A percentile compares a stretch with the other conserved stretches of the same genome.
phyloP scores from a whole-genome alignment of 1,140 invertebrate genomes.

The Philopotamus ludificatus region DNA sequence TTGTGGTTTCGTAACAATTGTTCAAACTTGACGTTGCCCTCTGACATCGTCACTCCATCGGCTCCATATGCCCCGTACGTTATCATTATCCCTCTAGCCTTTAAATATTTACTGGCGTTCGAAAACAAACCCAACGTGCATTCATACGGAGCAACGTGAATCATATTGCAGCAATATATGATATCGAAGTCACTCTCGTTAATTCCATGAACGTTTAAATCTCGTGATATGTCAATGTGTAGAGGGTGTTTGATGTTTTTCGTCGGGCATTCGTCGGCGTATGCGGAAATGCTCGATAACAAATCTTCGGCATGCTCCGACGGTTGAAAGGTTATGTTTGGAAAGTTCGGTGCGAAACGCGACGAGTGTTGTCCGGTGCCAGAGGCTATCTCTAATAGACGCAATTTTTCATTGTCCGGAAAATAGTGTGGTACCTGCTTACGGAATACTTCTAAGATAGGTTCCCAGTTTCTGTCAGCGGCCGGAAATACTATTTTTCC shows the following conservation, averaged over 20 bases:
- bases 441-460: slow-evolving; percentile 71
- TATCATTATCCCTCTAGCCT: slow-evolving; percentile 67
- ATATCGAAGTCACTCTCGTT: slow-evolving; percentile 64
- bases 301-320: slow-evolving; percentile 66
- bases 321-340: slow-evolving; percentile 74
- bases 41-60: slow-evolving; percentile 71
- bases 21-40: slow-evolving; percentile 81
- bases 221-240: slow-evolving; percentile 64
- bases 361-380: slow-evolving; percentile 81
- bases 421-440: slow-evolving; percentile 58
- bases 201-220: slow-evolving; percentile 54
- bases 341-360: slow-evolving; percentile 73
- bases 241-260: slow-evolving; percentile 69
- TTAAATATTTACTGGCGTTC: slow-evolving; percentile 66
- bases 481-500: slow-evolving; percentile 52
- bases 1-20: slow-evolving; percentile 61
- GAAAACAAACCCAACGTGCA: slow-evolving; percentile 75
- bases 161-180: slow-evolving; percentile 82
- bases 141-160: slow-evolving; percentile 72
- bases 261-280: slow-evolving; percentile 59
- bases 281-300: slow-evolving; percentile 69
- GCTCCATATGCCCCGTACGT: slow-evolving; percentile 83
- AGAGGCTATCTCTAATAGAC: slow-evolving; percentile 75
- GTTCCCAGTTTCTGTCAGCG: slow-evolving; percentile 74
- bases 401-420: slow-evolving; percentile 48